Conservation (phyloP, 1,140 invertebrate species). For the Bradysia coprophila region DNA sequence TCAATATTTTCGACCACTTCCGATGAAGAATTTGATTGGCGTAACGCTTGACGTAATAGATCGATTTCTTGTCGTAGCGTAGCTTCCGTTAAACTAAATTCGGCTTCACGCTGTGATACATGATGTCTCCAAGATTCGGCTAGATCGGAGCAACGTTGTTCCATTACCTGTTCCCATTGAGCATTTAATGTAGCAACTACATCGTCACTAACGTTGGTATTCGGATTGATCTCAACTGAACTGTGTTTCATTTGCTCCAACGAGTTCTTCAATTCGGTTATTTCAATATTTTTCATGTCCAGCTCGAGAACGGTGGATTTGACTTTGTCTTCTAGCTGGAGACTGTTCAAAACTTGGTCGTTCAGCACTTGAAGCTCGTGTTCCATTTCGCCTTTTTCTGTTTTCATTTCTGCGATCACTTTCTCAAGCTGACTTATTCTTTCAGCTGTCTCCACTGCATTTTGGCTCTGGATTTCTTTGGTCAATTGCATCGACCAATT, state of each 20-base stretch:
- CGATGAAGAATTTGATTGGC: neutral
- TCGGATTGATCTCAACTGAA: neutral
- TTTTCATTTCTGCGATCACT: slow-evolving; percentile 8
- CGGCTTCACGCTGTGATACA: slow-evolving; percentile 33
- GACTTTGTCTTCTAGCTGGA: slow-evolving; percentile 19
- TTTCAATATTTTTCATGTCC: slow-evolving; percentile 19
- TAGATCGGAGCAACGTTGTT: slow-evolving; percentile 39
- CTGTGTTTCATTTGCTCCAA: slow-evolving; percentile 4
- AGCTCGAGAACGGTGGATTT: slow-evolving; percentile 15
- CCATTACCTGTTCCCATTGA: slow-evolving; percentile 29
- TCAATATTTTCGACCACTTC: neutral
- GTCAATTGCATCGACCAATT: slow-evolving; percentile 6
- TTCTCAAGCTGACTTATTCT: slow-evolving; percentile 8
- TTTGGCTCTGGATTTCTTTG: slow-evolving; percentile 8
- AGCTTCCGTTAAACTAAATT: slow-evolving; percentile 30
- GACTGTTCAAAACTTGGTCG: slow-evolving; percentile 17
- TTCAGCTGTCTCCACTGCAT: slow-evolving; percentile 6
- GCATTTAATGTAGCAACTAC: slow-evolving; percentile 11
- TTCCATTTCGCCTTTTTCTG: slow-evolving; percentile 19
- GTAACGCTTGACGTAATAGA: slow-evolving; percentile 6
- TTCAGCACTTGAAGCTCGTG: slow-evolving; percentile 20
- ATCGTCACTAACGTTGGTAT: neutral
- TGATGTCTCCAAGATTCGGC: slow-evolving; percentile 45
- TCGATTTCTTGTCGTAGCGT: slow-evolving; percentile 26
- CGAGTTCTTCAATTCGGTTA: slow-evolving; percentile 14